phyloP scores from a whole-genome alignment of 2,888 invertebrate genomes.

The Lasius fuliginosus region DNA sequence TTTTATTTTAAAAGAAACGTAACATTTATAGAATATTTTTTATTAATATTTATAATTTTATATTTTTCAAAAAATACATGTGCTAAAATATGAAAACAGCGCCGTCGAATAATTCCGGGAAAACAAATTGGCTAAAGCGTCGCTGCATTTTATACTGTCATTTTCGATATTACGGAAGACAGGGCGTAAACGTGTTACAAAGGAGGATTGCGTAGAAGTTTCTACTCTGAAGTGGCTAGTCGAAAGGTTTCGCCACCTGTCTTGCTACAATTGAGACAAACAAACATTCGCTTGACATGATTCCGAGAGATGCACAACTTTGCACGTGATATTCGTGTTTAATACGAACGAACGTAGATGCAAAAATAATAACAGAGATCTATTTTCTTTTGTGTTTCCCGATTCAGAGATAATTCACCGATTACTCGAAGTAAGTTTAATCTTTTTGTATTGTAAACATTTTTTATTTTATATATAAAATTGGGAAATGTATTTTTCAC shows the following conservation, averaged over 20 bases:
- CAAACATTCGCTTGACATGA: slow-evolving; percentile 21
- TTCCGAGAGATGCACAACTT: slow-evolving; percentile 23
- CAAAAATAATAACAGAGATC: neutral
- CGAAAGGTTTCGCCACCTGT: slow-evolving; percentile 50
- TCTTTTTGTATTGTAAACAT: neutral
- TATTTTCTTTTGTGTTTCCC: neutral
- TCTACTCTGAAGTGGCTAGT: slow-evolving; percentile 32
- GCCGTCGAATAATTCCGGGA: neutral
- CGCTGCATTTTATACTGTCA: slow-evolving; percentile 44
- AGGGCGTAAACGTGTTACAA: slow-evolving; percentile 47
- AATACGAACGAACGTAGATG: neutral
- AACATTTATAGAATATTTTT: neutral
- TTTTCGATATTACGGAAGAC: slow-evolving; percentile 40
- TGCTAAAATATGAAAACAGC: slow-evolving; percentile 9
- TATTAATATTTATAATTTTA: neutral
- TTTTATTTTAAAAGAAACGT: neutral
- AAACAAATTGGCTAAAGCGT: slow-evolving; percentile 23
- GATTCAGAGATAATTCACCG: neutral
- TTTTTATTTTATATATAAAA: slow-evolving; percentile 24
- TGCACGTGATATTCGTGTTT: slow-evolving; percentile 15
- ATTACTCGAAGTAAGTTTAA: neutral
- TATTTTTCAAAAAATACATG: neutral
- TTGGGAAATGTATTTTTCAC: neutral
- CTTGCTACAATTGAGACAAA: slow-evolving; percentile 33
- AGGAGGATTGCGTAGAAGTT: slow-evolving; percentile 45